phyloP scores from a whole-genome alignment of 2,113 vertebrate species.

The Phylloscopus trochiloides region DNA sequence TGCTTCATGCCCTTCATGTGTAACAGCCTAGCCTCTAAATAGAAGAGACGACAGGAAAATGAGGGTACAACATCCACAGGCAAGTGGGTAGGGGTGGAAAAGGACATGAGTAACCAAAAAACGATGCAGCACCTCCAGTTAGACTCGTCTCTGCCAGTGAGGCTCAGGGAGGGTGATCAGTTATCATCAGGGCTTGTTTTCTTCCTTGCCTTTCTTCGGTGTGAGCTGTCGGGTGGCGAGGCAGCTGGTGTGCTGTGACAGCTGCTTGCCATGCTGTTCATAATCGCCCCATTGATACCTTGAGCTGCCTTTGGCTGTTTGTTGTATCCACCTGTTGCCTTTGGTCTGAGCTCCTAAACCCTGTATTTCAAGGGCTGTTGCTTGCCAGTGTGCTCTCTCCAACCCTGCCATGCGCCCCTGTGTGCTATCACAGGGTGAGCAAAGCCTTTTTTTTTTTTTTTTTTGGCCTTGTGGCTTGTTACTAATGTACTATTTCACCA shows the following conservation, averaged over 20 bases:
- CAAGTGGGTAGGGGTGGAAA: background rate
- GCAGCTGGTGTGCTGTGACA: constrained; percentile 38
- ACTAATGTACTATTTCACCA: background rate
- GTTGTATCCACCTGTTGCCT: constrained; percentile 48
- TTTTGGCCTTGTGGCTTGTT: background rate
- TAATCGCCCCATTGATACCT: constrained; percentile 48
- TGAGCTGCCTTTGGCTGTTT: background rate
- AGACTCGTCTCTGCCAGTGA: background rate
- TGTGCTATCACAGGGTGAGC: background rate
- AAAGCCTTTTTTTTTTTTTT: background rate
- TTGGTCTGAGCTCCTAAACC: constrained; percentile 9
- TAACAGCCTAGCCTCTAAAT: background rate
- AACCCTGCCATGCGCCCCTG: accelerated
- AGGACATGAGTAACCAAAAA: background rate
- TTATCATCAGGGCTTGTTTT: background rate
- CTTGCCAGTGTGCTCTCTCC: background rate
- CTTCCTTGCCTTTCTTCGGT: background rate
- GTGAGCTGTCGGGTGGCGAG: background rate
- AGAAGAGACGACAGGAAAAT: background rate
- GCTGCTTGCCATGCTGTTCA: background rate
- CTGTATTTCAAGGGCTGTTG: background rate
- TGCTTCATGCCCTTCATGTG: background rate
- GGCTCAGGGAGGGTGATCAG: background rate
- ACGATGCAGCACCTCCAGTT: background rate
- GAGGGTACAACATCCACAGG: background rate